phyloP scores from a whole-genome alignment of 2,797 vertebrate species.

The Gymnoscopelus microlampas region DNA sequence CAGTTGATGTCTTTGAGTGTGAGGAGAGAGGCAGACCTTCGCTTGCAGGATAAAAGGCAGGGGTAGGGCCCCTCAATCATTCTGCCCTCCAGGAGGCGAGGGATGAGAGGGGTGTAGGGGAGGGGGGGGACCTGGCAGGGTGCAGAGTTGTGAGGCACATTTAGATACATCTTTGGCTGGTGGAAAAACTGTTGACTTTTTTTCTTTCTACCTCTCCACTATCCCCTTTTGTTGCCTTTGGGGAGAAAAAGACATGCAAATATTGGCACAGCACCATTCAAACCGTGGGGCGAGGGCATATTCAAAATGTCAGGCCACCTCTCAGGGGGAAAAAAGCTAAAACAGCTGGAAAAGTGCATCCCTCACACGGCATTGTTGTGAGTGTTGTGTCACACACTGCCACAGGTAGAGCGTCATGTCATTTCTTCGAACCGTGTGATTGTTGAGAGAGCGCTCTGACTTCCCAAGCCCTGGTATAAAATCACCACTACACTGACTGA shows the following conservation, averaged over 20 bases:
- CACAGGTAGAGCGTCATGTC: constrained; percentile 38
- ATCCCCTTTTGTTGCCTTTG: constrained; percentile 71
- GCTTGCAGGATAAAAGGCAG: constrained; percentile 81
- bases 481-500: neutral
- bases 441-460: constrained; percentile 1
- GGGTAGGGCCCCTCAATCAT: constrained; percentile 81
- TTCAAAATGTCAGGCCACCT: constrained; percentile 77
- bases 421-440: constrained; percentile 10
- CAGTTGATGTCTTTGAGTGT: constrained; percentile 63
- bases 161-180: constrained; percentile 76
- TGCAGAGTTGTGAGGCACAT: constrained; percentile 79
- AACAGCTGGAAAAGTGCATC: constrained; percentile 64
- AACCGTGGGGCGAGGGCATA: constrained; percentile 62
- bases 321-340: constrained; percentile 47
- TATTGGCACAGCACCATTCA: constrained; percentile 70
- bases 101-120: constrained; percentile 70
- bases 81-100: constrained; percentile 80
- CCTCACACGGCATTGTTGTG: constrained; percentile 23
- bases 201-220: constrained; percentile 44
- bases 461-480: neutral
- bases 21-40: constrained; percentile 66
- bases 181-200: constrained; percentile 74
- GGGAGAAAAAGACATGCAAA: constrained; percentile 81
- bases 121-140: constrained; percentile 65
- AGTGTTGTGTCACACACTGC: constrained; percentile 29